Conservation (phyloP, 1,140 invertebrate genomes). For the Camponotus floridanus region DNA sequence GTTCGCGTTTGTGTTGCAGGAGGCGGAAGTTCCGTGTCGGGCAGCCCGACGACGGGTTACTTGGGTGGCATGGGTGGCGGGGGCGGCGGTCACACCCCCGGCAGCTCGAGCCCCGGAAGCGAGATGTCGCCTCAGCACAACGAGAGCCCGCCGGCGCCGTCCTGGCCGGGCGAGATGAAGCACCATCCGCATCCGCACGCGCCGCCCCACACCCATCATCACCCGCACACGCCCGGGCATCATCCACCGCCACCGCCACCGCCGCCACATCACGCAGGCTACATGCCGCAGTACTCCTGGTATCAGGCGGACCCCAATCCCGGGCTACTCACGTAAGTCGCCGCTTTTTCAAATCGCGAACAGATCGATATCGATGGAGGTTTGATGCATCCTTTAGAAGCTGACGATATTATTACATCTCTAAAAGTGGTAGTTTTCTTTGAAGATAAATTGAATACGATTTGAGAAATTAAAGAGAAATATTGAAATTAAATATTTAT, state of each 20-base stretch:
- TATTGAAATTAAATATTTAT: not conserved
- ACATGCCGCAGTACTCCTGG: slow-evolving; percentile 92
- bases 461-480: slow-evolving; percentile 1
- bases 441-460: not conserved
- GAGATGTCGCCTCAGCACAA: slow-evolving; percentile 88
- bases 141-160: slow-evolving; percentile 88
- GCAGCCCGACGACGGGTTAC: slow-evolving; percentile 84
- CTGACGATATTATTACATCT: not conserved
- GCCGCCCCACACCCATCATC: slow-evolving; percentile 87
- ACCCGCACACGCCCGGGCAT: slow-evolving; percentile 88
- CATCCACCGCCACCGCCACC: slow-evolving; percentile 86
- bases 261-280: slow-evolving; percentile 86
- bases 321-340: slow-evolving; percentile 90
- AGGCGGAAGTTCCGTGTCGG: slow-evolving; percentile 84
- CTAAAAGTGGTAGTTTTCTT: not conserved
- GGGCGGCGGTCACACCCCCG: slow-evolving; percentile 86
- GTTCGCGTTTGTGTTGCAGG: slow-evolving; percentile 76
- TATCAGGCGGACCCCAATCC: slow-evolving; percentile 91
- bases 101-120: slow-evolving; percentile 87
- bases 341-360: slow-evolving; percentile 69
- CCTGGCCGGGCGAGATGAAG: slow-evolving; percentile 91
- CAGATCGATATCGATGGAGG: no score
- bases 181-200: slow-evolving; percentile 88
- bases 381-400: not conserved
- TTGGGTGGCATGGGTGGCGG: slow-evolving; percentile 85